phyloP scores from a whole-genome alignment of 2,113 vertebrate species.

The Drymodes brunneopygia region DNA sequence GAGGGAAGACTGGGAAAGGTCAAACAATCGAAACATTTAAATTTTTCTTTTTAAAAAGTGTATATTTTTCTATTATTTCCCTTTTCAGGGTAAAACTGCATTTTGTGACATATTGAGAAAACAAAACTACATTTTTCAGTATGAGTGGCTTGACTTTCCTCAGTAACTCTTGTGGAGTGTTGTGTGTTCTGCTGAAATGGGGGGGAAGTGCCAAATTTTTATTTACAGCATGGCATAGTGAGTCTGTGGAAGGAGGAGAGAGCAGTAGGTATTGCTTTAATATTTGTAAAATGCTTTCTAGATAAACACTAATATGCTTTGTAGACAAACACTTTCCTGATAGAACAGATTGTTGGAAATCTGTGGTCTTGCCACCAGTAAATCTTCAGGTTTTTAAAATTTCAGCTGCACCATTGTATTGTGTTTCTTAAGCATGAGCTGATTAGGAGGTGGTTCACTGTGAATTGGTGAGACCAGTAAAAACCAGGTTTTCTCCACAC shows the following conservation, averaged over 20 bases:
- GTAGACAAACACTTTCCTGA: background rate
- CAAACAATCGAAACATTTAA: background rate
- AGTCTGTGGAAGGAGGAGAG: background rate
- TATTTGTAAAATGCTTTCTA: background rate
- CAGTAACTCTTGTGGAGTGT: fast-evolving
- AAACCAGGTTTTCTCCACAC: background rate
- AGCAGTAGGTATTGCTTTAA: background rate
- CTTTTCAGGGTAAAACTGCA: background rate
- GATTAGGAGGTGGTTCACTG: background rate
- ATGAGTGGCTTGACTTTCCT: background rate
- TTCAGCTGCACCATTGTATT: background rate
- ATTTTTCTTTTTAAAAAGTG: background rate
- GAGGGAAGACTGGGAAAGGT: background rate
- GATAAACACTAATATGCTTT: background rate
- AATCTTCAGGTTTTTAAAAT: background rate
- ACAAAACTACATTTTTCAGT: background rate
- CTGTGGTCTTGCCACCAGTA: background rate
- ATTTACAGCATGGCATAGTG: fast-evolving
- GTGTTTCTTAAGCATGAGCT: background rate
- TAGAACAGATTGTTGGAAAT: background rate
- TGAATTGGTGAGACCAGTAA: background rate
- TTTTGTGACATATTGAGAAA: background rate
- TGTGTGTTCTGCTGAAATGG: background rate
- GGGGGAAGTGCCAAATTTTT: background rate
- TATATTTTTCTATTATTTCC: background rate